A percentile compares a stretch with the other conserved stretches of the same genome.
phyloP scores from a whole-genome alignment of 2,888 invertebrate species.

The Leptinotarsa juncta region DNA sequence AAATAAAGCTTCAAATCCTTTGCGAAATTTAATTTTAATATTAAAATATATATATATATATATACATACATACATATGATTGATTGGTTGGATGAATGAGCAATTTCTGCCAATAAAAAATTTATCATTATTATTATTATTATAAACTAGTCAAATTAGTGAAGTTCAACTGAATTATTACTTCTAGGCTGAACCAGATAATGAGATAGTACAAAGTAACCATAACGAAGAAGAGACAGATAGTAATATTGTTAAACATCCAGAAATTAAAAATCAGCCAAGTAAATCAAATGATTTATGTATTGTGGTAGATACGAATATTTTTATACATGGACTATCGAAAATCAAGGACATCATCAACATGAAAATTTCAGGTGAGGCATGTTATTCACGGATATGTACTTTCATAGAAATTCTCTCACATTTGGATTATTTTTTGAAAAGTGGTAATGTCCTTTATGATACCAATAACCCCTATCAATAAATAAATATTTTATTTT shows the following conservation, averaged over 20 bases:
- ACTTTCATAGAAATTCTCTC: not conserved
- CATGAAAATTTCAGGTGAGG: constrained; percentile 46
- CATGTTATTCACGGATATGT: not conserved
- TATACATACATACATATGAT: too few species aligned
- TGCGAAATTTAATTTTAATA: too few species aligned
- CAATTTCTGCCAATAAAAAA: too few species aligned
- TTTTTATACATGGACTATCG: constrained; percentile 64
- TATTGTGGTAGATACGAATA: constrained; percentile 68
- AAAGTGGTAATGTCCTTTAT: too few species aligned
- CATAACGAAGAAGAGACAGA: not conserved
- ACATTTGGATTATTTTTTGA: too few species aligned
- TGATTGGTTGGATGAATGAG: too few species aligned
- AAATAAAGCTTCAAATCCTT: too few species aligned
- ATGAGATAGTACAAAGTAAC: constrained; percentile 10
- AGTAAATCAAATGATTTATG: constrained; percentile 51
- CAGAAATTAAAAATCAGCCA: constrained; percentile 16
- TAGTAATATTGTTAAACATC: constrained; percentile 11
- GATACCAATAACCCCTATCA: too few species aligned
- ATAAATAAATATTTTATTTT: too few species aligned
- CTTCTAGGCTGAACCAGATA: constrained; percentile 42
- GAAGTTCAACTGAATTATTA: constrained; percentile 6
- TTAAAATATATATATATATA: too few species aligned
- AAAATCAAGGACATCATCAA: constrained; percentile 62
- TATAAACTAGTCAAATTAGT: too few species aligned
- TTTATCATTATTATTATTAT: too few species aligned